Evolutionary conservation across 1,140 invertebrate species (phyloP).

Genomic region (Tetramorium alpestre): DNA sequence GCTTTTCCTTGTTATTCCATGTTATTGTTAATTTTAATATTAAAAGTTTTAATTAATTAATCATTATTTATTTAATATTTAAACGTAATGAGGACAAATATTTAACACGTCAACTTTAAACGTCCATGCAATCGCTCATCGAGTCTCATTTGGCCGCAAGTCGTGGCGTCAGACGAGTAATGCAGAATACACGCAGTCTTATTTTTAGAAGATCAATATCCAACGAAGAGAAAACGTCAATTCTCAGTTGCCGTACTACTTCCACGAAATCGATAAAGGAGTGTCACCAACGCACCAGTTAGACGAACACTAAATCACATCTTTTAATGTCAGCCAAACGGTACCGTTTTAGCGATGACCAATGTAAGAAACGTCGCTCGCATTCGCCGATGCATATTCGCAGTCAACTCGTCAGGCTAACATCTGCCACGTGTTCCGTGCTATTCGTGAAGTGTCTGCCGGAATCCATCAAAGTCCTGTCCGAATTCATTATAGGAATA

Average conservation of each 20-base stretch:
- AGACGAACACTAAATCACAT: slow-evolving; percentile 44
- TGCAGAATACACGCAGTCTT: not conserved
- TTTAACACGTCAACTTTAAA: not conserved
- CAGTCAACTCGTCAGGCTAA: not conserved
- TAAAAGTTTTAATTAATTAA: too few relatives aligned
- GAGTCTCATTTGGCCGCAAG: slow-evolving; percentile 1
- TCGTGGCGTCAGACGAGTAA: slow-evolving; percentile 3
- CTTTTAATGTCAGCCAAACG: not conserved
- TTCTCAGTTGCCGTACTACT: slow-evolving; percentile 14
- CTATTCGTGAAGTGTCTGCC: slow-evolving; percentile 31
- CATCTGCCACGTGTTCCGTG: slow-evolving; percentile 25
- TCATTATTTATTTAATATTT: not conserved
- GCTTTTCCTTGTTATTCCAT: too few relatives aligned
- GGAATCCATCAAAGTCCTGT: slow-evolving; percentile 35
- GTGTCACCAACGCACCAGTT: slow-evolving; percentile 16
- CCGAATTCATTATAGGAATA: slow-evolving; percentile 6
- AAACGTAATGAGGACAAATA: not conserved
- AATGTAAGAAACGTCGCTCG: not conserved
- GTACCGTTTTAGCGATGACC: slow-evolving; percentile 44
- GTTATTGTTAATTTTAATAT: too few relatives aligned
- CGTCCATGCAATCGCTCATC: slow-evolving; percentile 7
- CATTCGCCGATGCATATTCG: not conserved
- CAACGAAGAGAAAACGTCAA: slow-evolving; percentile 41
- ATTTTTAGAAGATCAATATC: slow-evolving; percentile 63
- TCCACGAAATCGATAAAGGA: slow-evolving; percentile 45